These are phyloP conservation scores for Pseudomyrmex gracilis DNA, from an alignment of 1,140 invertebrate genomes.

Conservation along the genomic window DNA sequence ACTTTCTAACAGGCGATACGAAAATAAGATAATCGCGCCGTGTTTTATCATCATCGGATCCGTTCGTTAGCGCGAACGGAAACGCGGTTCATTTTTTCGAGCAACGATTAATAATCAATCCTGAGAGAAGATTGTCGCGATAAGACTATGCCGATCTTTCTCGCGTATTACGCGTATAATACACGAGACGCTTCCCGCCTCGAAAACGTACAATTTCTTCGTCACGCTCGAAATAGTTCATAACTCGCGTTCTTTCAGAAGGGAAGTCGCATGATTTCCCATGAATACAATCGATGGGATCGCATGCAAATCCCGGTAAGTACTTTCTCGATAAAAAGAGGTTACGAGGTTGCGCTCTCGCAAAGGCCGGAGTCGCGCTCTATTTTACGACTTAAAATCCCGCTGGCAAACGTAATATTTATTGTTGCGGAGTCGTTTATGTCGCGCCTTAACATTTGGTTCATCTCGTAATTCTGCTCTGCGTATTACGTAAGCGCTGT, in stretches of 20 bases:
- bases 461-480: not conserved
- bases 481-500: not conserved
- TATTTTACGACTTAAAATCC: constrained; percentile 48
- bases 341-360: constrained; percentile 50
- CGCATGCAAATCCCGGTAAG: constrained; percentile 49
- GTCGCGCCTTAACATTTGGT: not conserved
- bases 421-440: too few relatives aligned
- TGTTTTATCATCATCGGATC: not conserved
- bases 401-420: not conserved
- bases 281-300: constrained; percentile 51
- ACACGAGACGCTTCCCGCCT: not conserved
- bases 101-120: constrained; percentile 24
- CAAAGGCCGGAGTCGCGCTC: constrained; percentile 25
- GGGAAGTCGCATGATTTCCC: constrained; percentile 41
- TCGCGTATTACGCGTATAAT: not conserved
- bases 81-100: constrained; percentile 1
- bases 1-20: constrained; percentile 20
- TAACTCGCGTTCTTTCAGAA: not conserved
- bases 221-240: constrained; percentile 35
- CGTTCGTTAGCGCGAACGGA: constrained; percentile 9
- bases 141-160: constrained; percentile 37
- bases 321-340: constrained; percentile 69
- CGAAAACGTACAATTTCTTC: constrained; percentile 50
- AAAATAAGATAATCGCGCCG: constrained; percentile 27
- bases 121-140: not conserved